Conservation (phyloP, 2,888 invertebrate genomes). For the Celastrina argiolus region DNA sequence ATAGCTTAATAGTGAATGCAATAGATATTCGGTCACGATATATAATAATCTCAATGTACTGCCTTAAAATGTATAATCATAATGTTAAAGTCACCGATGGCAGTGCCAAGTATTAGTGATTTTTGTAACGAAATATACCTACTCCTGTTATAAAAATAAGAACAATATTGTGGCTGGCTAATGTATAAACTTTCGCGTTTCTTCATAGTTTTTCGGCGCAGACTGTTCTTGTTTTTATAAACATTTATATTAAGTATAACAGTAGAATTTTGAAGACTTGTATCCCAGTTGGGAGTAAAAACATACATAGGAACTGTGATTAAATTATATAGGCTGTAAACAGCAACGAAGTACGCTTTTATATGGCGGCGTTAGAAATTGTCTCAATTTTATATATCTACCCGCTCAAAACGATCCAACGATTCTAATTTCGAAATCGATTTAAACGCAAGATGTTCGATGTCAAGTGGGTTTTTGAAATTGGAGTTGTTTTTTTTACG, state of each 20-base stretch:
- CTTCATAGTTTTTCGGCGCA: background rate
- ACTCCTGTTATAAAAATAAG: conserved; percentile 4
- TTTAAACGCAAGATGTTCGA: background rate
- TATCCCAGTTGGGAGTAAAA: conserved; percentile 55
- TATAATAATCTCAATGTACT: conserved; percentile 6
- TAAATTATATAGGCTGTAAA: conserved; percentile 61
- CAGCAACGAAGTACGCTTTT: conserved; percentile 54
- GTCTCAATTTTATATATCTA: conserved; percentile 17
- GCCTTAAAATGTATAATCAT: conserved; percentile 15
- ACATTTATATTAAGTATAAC: background rate
- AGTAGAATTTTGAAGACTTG: conserved; percentile 47
- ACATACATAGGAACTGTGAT: conserved; percentile 54
- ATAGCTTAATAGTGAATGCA: conserved; percentile 8
- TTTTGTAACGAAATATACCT: conserved; percentile 19
- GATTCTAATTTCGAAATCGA: conserved; percentile 4
- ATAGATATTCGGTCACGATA: conserved; percentile 11
- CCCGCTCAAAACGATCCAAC: background rate
- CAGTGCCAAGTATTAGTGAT: conserved; percentile 2
- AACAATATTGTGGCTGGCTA: background rate
- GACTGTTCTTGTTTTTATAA: background rate
- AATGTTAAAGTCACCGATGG: background rate
- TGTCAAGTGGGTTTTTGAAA: background rate
- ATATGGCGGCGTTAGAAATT: conserved; percentile 18
- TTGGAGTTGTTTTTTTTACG: background rate
- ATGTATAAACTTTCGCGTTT: background rate